Percentiles rank a stretch among this genome's conserved stretches.
These are phyloP conservation scores for Erpobdella octoculata DNA, from an alignment of 2,888 invertebrate species.

Conservation along the genomic window DNA sequence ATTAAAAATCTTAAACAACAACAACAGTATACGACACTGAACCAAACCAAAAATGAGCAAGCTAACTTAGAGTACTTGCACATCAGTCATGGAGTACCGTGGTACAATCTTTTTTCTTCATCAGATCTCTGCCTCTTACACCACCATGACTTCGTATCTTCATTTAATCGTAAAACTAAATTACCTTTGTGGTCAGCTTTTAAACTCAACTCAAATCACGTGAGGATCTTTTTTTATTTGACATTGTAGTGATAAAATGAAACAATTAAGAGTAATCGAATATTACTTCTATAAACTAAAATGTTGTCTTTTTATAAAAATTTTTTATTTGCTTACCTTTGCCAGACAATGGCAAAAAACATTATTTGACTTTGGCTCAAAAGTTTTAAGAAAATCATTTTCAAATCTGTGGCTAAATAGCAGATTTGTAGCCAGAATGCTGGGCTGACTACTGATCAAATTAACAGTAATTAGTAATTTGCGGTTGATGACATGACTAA, in stretches of 20 bases:
- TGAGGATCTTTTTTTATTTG: too few species aligned
- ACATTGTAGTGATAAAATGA: background rate
- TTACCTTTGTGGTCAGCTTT: slow-evolving; percentile 41
- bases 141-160: slow-evolving; percentile 38
- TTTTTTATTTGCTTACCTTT: too few species aligned
- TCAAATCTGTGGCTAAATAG: too few species aligned
- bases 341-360: too few species aligned
- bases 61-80: slow-evolving; percentile 21
- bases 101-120: background rate
- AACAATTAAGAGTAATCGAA: background rate
- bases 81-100: slow-evolving; percentile 40
- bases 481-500: too few species aligned
- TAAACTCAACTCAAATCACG: too few species aligned
- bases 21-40: slow-evolving; percentile 31
- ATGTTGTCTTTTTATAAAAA: too few species aligned
- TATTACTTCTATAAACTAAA: slow-evolving; percentile 8
- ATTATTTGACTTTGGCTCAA: too few species aligned
- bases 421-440: too few species aligned
- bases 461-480: too few species aligned
- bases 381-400: too few species aligned
- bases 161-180: slow-evolving; percentile 35
- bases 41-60: slow-evolving; percentile 15
- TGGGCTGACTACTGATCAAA: too few species aligned
- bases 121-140: slow-evolving; percentile 36
- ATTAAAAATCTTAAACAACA: background rate